Percentiles rank a stretch among this genome's conserved stretches.
Evolutionary conservation across 2,113 vertebrate species (phyloP).

Genomic region (Rhinoderma darwinii): DNA sequence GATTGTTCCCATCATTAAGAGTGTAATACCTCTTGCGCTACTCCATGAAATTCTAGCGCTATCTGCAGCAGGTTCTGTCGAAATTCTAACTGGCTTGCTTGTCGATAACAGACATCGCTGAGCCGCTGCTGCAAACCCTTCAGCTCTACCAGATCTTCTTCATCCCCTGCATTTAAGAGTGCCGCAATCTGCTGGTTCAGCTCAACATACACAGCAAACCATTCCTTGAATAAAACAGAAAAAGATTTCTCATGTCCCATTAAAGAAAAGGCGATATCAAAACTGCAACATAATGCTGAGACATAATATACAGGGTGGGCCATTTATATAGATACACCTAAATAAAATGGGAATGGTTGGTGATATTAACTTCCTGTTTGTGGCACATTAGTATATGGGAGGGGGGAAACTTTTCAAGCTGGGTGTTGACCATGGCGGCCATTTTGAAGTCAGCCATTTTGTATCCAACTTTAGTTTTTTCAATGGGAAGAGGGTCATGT

Average conservation of each 20-base stretch:
- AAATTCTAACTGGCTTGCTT: constrained; percentile 95
- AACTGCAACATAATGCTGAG: background rate
- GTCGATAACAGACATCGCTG: constrained; percentile 97
- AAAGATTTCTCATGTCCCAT: background rate
- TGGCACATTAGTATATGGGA: no score
- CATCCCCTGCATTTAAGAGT: constrained; percentile 89
- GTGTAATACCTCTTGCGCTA: constrained; percentile 87
- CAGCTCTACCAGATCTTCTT: constrained; percentile 91
- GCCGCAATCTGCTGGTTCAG: constrained; percentile 98
- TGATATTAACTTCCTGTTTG: no score
- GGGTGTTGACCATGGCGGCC: no score
- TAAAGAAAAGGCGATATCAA: background rate
- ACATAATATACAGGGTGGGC: no score
- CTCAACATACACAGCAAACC: constrained; percentile 98
- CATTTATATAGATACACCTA: no score
- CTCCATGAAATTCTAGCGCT: constrained; percentile 92
- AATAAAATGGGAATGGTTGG: no score
- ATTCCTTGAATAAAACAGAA: constrained; percentile 79
- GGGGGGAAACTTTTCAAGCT: no score
- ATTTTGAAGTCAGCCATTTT: no score
- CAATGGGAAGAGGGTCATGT: no score
- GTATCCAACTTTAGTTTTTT: no score
- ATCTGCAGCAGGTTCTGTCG: constrained; percentile 93
- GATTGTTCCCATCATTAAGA: background rate
- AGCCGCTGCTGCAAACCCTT: constrained; percentile 94